These are phyloP conservation scores for Sebastes diploproa DNA, from an alignment of 2,797 vertebrate genomes.

Conservation along the genomic window DNA sequence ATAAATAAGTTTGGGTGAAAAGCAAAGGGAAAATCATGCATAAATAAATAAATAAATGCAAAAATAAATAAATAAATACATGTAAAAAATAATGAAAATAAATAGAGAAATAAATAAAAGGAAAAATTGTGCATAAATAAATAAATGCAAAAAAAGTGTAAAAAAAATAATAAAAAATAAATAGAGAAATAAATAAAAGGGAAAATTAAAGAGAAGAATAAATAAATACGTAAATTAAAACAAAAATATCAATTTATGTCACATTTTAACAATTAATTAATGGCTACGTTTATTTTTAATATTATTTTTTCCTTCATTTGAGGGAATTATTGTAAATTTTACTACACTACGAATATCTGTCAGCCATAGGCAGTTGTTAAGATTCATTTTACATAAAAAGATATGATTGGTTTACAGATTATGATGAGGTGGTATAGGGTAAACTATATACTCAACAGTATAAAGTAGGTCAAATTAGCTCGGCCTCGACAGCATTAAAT, in stretches of 20 bases:
- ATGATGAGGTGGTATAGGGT: background rate
- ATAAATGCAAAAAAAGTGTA: no score
- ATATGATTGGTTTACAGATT: background rate
- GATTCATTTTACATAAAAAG: background rate
- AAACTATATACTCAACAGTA: background rate
- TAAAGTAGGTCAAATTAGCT: background rate
- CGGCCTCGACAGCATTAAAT: background rate
- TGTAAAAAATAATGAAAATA: background rate
- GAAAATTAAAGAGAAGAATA: no score
- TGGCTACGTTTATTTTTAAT: no score
- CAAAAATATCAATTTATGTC: background rate
- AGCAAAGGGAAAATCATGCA: no score
- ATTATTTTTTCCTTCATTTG: background rate
- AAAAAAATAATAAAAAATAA: background rate
- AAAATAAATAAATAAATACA: no score
- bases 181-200: background rate
- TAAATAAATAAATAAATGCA: no score
- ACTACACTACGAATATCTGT: no score
- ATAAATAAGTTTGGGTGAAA: no score
- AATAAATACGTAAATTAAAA: background rate
- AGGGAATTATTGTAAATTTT: background rate
- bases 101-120: no score
- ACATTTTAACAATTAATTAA: no score
- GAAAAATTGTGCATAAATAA: no score
- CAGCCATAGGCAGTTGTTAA: background rate